These are phyloP conservation scores for Synodontis membranacea DNA, from an alignment of 2,113 vertebrate genomes.

Conservation along the genomic window DNA sequence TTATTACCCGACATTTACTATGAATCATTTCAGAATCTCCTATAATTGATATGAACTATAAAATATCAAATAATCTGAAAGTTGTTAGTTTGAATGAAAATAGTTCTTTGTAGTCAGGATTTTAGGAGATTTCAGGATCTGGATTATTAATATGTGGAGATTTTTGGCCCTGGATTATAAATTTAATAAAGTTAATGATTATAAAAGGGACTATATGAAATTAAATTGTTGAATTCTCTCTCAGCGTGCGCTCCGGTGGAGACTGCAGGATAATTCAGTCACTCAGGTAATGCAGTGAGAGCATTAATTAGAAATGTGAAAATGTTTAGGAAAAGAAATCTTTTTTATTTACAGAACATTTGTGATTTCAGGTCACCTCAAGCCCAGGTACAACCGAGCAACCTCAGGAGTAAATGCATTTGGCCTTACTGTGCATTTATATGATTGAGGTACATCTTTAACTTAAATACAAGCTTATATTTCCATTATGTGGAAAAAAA, in stretches of 20 bases:
- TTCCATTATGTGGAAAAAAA: not conserved
- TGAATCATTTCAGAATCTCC: not conserved
- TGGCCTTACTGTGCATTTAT: not conserved
- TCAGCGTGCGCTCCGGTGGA: conserved; percentile 35
- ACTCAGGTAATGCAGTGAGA: conserved; percentile 26
- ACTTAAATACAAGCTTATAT: not conserved
- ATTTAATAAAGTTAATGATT: not conserved
- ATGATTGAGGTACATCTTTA: conserved; percentile 7
- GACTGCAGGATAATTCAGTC: conserved; percentile 2
- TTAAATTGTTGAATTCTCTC: not conserved
- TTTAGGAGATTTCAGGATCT: not conserved
- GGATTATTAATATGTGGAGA: not conserved
- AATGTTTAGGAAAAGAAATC: not conserved
- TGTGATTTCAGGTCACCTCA: conserved; percentile 14
- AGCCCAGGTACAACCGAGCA: conserved; percentile 23
- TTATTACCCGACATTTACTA: not conserved
- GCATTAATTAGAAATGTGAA: not conserved
- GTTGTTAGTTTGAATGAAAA: not conserved
- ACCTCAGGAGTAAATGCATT: conserved; percentile 6
- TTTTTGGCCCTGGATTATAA: not conserved
- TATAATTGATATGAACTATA: not conserved
- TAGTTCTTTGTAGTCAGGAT: not conserved
- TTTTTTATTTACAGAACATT: not conserved
- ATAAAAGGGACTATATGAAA: not conserved
- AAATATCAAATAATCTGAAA: not conserved